Evolutionary conservation across 2,888 invertebrate species (phyloP), one percentile per base, ranked within the genome.

Genomic region (Cryptocephalus moraei): DNA sequence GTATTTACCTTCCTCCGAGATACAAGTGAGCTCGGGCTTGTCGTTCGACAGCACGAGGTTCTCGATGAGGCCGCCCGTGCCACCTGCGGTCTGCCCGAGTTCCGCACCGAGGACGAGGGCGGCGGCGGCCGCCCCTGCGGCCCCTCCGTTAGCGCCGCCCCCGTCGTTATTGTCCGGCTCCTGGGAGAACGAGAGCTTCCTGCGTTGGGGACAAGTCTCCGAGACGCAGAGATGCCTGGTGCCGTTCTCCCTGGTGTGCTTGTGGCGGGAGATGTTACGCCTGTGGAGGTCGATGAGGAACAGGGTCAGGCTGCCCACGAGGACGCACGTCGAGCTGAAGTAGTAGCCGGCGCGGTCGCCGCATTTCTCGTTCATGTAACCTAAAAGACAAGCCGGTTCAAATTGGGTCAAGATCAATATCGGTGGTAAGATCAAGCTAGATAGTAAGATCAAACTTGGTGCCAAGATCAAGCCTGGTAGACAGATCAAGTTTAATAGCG

Each of bases 251-350:
- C 72, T 62, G 32, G 80, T 81, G 71, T 84, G 84, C 70, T 85
- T 85, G 61, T 84, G 82, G 34, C 75, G 68, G 32, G 82, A 79
- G 56, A 84, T 78, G 61, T 80, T 83, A 54, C 86, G 75, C 55
- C 83, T 75, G 65, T 88, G 86, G 50, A 88, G 73, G 70, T 89
- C 88, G 55, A 89, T 87, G 62, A 89, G 80, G 72, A 89, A 89
- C 51, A 89, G 76, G 9, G 85, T 79, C 55, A 86, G 73, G 51
- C 86, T 84, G 12, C 88, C 88, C 43, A 86, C 76, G 49, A 88
- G 74, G 12, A 84, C 84, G 66, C 86, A 86, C 8, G 84, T 81
- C 3, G 86, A 85, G 63, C 87, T 86, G 73, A 89, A 85, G 73
- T 88, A 89, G 71, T 88, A 90, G 9, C 89, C 89, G 11, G 84